Evolutionary conservation across 1,140 invertebrate species (phyloP), one percentile per base, ranked within the genome.

Genomic region (Eufriesea mexicana): DNA sequence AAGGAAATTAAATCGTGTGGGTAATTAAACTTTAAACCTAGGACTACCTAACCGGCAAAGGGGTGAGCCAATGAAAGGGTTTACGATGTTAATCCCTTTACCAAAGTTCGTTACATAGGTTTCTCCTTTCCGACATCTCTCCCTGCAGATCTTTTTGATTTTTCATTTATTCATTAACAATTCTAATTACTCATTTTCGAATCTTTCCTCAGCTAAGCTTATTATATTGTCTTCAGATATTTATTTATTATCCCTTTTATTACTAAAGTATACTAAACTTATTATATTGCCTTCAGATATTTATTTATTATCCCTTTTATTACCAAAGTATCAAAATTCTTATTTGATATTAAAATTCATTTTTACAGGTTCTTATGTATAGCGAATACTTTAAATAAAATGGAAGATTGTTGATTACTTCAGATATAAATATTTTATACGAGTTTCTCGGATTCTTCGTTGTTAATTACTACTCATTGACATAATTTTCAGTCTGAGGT

Each of bases 11-110:
- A 86, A 79, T 81, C 86, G 81, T 86, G 81, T 20, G 20, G 28
- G 18, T 89, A 88, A 86, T 89, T 89, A 89, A 88, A 86, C 73
- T 78, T 86, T 89, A 89, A 84, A 78, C 86, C 74, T 86, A 79
- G 70, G 49, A 68, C 77, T 86, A 75, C 62, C 74, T 79, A 84
- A 49, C 55, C 78, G 54, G 51, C 59, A 55, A 61, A 68, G 84
- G 49, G 45, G 79, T 75, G 59, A 62, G 70, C 59, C 74, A 74
- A 54, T 49, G 80, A 42, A 51, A 81, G 85, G 80, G 68, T 84
- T 87, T 90, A 89, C 72, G 84, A 51, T 57, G 80, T 82, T 88
- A 89, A 89, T 89, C 84, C 73, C 78, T 88, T 89, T 84, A 88
- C 78, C 71, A 62, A 88, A 88, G 81, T 89, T 89, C 67, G 87